These are phyloP conservation scores for Drosophila nigrodunni DNA, from an alignment of 1,140 invertebrate genomes.

Conservation along the genomic window DNA sequence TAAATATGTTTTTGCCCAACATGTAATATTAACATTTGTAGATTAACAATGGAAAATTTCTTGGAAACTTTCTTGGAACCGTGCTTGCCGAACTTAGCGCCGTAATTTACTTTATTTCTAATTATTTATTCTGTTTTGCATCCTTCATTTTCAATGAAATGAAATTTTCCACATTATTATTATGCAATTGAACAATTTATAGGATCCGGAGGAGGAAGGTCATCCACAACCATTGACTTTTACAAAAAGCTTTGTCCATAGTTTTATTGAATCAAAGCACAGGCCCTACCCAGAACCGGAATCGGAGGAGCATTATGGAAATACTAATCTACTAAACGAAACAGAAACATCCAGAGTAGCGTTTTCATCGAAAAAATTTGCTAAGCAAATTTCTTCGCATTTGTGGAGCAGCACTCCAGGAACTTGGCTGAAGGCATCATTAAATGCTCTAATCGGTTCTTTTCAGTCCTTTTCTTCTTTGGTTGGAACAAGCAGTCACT, in stretches of 20 bases:
- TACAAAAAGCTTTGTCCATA: slow-evolving; percentile 67
- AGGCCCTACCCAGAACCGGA: slow-evolving; percentile 47
- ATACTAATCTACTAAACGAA: slow-evolving; percentile 36
- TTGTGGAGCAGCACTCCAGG: no score
- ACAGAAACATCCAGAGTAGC: neutral
- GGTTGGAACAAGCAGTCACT: no score
- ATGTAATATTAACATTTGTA: slow-evolving; percentile 18
- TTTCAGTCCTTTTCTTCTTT: no score
- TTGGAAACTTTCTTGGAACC: slow-evolving; percentile 84
- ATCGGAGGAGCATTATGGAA: slow-evolving; percentile 62
- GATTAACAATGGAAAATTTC: slow-evolving; percentile 84
- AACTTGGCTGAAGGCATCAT: no score
- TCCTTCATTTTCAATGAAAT: no score
- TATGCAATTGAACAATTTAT: neutral
- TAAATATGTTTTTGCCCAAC: neutral
- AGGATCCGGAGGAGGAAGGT: slow-evolving; percentile 84
- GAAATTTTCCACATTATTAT: neutral
- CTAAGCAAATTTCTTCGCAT: no score
- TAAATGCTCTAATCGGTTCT: no score
- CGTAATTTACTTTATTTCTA: slow-evolving; percentile 53
- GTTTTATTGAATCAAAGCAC: slow-evolving; percentile 75
- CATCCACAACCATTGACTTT: slow-evolving; percentile 74
- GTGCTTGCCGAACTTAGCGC: slow-evolving; percentile 81
- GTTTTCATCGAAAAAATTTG: no score
- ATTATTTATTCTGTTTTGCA: no score